A percentile compares a stretch with the other conserved stretches of the same genome.
Evolutionary conservation across 2,888 invertebrate genomes (phyloP).

Genomic region (Eudemis profundana): DNA sequence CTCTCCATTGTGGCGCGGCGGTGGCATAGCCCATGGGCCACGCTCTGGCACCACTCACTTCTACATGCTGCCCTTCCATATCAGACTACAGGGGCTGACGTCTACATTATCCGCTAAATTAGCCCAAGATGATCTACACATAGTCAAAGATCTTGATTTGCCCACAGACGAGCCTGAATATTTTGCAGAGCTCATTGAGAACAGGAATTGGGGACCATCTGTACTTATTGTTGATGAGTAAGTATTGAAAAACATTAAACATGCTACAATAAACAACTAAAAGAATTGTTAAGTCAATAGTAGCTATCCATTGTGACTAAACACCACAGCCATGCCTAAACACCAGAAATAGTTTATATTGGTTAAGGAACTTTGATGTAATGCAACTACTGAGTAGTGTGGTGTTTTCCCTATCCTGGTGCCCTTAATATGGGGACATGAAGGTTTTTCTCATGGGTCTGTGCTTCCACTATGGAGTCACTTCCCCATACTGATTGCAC

Average conservation of each 20-base stretch:
- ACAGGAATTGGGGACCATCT: slow-evolving; percentile 97
- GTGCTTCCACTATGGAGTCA: no score
- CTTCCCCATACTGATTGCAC: no score
- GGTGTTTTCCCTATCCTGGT: no score
- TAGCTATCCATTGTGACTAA: no score
- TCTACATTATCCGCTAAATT: slow-evolving; percentile 95
- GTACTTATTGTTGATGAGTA: slow-evolving; percentile 97
- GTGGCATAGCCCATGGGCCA: slow-evolving; percentile 96
- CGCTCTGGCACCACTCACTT: slow-evolving; percentile 96
- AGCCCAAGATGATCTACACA: slow-evolving; percentile 97
- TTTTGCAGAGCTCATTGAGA: slow-evolving; percentile 91
- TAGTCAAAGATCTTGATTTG: slow-evolving; percentile 94
- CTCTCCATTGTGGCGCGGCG: slow-evolving; percentile 93
- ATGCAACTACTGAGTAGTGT: no score
- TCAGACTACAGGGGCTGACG: slow-evolving; percentile 92
- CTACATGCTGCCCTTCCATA: slow-evolving; percentile 95
- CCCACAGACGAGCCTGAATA: slow-evolving; percentile 92
- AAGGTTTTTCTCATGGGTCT: no score
- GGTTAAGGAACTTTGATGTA: no score
- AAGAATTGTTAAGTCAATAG: no score
- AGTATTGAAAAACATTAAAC: slow-evolving; percentile 67
- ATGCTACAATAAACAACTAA: no score
- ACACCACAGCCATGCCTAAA: no score
- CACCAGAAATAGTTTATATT: no score
- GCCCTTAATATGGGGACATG: no score